Evolutionary conservation across 2,797 vertebrate genomes (phyloP), one percentile per base, ranked within the genome.

Genomic region (Betta splendens): DNA sequence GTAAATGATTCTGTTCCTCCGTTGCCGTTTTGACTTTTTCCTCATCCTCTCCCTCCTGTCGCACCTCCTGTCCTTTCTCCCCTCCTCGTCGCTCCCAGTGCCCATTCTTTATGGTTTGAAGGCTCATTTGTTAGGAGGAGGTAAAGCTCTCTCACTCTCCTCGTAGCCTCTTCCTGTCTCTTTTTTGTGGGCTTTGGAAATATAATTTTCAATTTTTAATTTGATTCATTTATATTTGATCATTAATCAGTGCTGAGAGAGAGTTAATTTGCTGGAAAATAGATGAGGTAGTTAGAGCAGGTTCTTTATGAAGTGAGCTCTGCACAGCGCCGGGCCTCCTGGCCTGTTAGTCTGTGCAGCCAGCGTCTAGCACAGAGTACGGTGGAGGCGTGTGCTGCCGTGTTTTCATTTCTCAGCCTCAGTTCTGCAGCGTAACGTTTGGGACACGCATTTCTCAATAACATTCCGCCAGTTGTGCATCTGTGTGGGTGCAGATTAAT

Each of bases 151-250:
- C 89, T 93, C 93, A 93, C 94, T 93, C 92, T 92, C 89, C 92
- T 91, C 90, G 50, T 93, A 89, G 52, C 75, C 58, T 75, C 70
- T 77, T 77, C 80, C 66, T 72, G 75, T 80, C 69, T 80, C 92
- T 90, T 92, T 94, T 92, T 89, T 94, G 94, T 94, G 92, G 90
- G 93, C 95, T 98, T 98, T 98, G 93, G 95, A 97, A 98, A 98
- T 98, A 98, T 98, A 97, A 98, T 99, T 98, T 98, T 96, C 94
- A 96, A 95, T 95, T 98, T 98, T 98, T 98, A 98, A 98, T 99
- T 98, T 98, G 95, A 98, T 97, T 97, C 96, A 96, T 98, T 98
- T 98, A 96, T 95, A 98, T 98, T 96, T 97, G 96, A 98, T 97
- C 96, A 98, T 99, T 99, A 98, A 98, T 99, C 96, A 98, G 94